These are phyloP conservation scores for Gobionotothen gibberifrons DNA, from an alignment of 2,797 vertebrate species.

Conservation along the genomic window DNA sequence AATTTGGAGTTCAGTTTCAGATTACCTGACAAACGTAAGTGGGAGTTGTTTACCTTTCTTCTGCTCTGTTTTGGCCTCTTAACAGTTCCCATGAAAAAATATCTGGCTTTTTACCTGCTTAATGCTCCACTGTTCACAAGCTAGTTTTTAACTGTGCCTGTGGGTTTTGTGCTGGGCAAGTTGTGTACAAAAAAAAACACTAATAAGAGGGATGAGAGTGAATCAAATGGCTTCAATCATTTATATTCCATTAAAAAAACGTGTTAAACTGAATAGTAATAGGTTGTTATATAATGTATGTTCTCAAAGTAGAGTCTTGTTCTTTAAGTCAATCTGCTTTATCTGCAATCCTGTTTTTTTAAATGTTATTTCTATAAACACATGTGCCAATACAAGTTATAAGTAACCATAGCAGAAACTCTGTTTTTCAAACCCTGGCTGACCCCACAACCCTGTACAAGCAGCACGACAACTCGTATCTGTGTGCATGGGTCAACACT, in stretches of 20 bases:
- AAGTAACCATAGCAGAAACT: neutral
- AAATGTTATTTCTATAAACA: neutral
- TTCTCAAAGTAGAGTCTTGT: too few relatives aligned
- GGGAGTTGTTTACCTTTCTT: neutral
- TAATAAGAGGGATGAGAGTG: neutral
- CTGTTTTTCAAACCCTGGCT: neutral
- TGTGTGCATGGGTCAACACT: neutral
- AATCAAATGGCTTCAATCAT: neutral
- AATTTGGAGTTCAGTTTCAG: neutral
- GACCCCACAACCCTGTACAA: neutral
- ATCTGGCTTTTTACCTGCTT: neutral
- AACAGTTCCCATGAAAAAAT: neutral
- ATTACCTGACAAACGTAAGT: neutral
- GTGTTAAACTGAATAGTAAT: too few relatives aligned
- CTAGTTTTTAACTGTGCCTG: too few relatives aligned
- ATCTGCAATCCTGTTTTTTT: neutral
- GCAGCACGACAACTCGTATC: neutral
- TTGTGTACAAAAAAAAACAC: neutral
- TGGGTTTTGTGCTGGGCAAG: neutral
- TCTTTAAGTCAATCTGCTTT: too few relatives aligned
- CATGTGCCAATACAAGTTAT: neutral
- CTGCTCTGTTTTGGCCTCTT: neutral
- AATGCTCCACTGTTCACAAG: neutral
- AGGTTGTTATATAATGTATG: too few relatives aligned
- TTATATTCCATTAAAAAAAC: too few relatives aligned